Conservation (phyloP, 1,140 invertebrate genomes). For the Scaptomyza montana region DNA sequence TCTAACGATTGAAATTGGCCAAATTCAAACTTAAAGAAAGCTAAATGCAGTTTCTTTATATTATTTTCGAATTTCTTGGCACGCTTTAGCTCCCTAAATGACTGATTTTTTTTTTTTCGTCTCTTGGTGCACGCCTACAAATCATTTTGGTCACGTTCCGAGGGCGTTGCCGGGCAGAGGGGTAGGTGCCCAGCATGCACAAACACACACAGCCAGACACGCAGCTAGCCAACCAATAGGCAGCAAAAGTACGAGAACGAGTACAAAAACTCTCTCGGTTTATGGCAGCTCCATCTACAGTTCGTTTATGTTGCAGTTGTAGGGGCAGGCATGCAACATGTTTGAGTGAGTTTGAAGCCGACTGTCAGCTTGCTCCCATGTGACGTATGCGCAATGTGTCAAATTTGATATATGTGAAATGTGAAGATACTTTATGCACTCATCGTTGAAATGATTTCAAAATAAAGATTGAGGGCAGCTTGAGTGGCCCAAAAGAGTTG, state of each 20-base stretch:
- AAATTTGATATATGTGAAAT: background rate
- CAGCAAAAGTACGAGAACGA: constrained; percentile 23
- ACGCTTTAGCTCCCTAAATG: constrained; percentile 28
- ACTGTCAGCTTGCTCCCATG: constrained; percentile 7
- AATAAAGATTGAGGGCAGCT: constrained; percentile 52
- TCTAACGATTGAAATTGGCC: constrained; percentile 2
- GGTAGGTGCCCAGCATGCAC: constrained; percentile 44
- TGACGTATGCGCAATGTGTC: constrained; percentile 50
- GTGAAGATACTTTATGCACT: constrained; percentile 1
- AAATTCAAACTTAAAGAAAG: constrained; percentile 11
- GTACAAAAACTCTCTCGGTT: constrained; percentile 38
- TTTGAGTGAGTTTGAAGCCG: constrained; percentile 72
- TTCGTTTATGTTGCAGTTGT: constrained; percentile 41
- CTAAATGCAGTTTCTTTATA: constrained; percentile 16
- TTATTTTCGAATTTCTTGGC: constrained; percentile 29
- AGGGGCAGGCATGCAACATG: constrained; percentile 70
- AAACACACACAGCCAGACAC: constrained; percentile 3
- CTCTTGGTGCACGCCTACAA: constrained; percentile 60
- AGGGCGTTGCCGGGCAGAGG: constrained; percentile 58
- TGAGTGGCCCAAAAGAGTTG: constrained; percentile 32
- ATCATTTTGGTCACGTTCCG: constrained; percentile 69
- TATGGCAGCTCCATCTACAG: constrained; percentile 7
- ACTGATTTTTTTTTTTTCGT: background rate
- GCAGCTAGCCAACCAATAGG: constrained; percentile 36
- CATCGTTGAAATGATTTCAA: constrained; percentile 4